phyloP scores from a whole-genome alignment of 2,888 invertebrate genomes.

The Hymenopus coronatus region DNA sequence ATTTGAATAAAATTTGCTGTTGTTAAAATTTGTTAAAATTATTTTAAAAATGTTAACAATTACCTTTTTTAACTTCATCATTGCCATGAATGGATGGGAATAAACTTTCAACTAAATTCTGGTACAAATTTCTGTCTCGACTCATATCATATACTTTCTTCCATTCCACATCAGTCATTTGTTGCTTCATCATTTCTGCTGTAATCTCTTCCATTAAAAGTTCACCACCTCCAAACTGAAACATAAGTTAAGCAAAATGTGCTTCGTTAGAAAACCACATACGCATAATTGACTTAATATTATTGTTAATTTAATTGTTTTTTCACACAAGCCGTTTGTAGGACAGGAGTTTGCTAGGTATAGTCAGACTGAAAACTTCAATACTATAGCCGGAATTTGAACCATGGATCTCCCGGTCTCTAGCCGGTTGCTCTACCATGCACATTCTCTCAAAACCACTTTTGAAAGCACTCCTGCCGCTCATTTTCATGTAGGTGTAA shows the following conservation, averaged over 20 bases:
- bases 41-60: not conserved
- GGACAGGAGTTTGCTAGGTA: too few relatives aligned
- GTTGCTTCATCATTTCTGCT: slow-evolving; percentile 86
- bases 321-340: too few relatives aligned
- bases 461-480: too few relatives aligned
- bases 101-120: slow-evolving; percentile 84
- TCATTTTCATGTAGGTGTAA: too few relatives aligned
- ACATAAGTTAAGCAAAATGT: slow-evolving; percentile 8
- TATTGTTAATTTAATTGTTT: too few relatives aligned
- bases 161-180: slow-evolving; percentile 94
- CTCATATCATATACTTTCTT: slow-evolving; percentile 96
- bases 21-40: not conserved
- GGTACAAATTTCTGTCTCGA: slow-evolving; percentile 85
- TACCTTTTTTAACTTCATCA: slow-evolving; percentile 85
- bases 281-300: too few relatives aligned
- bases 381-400: too few relatives aligned
- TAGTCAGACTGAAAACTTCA: too few relatives aligned
- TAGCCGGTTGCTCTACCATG: too few relatives aligned
- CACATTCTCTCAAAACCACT: too few relatives aligned
- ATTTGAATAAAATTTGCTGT: not conserved
- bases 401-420: too few relatives aligned
- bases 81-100: slow-evolving; percentile 97
- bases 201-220: slow-evolving; percentile 83
- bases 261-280: too few relatives aligned
- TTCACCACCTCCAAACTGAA: slow-evolving; percentile 78